phyloP scores from a whole-genome alignment of 2,888 invertebrate genomes.

The Luperina testacea region DNA sequence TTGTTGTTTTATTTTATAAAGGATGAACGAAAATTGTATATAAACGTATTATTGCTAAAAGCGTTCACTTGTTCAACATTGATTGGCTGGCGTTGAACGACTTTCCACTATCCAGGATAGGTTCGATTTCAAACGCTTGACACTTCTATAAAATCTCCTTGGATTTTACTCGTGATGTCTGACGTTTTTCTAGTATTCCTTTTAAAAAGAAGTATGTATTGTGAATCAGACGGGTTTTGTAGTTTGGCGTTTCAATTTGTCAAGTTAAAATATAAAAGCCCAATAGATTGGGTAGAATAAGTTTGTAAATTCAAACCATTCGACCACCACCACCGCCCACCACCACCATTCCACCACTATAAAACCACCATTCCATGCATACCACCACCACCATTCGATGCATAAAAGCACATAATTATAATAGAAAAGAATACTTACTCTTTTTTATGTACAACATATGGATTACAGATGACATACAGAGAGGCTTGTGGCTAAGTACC shows the following conservation, averaged over 20 bases:
- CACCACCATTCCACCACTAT: too few species aligned
- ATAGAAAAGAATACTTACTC: not conserved
- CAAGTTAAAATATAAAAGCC: constrained; percentile 4
- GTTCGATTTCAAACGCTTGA: constrained; percentile 48
- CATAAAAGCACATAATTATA: not conserved
- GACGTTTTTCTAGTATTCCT: constrained; percentile 18
- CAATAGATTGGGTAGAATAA: not conserved
- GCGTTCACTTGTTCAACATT: constrained; percentile 81
- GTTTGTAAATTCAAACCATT: not conserved
- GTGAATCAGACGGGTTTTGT: constrained; percentile 10
- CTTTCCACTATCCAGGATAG: constrained; percentile 63
- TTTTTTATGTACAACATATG: not conserved
- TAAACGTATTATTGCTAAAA: constrained; percentile 71
- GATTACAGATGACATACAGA: not conserved
- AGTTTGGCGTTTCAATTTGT: constrained; percentile 4
- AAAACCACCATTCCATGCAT: too few species aligned
- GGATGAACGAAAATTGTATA: constrained; percentile 5
- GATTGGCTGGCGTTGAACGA: constrained; percentile 75
- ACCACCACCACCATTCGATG: not conserved
- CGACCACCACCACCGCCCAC: too few species aligned
- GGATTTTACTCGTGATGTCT: constrained; percentile 42
- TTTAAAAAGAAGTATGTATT: constrained; percentile 38
- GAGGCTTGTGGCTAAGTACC: not conserved
- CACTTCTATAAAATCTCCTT: constrained; percentile 43
- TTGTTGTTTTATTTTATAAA: constrained; percentile 14